Conservation (phyloP, 2,797 vertebrate genomes). For the Enteromius treurensis region DNA sequence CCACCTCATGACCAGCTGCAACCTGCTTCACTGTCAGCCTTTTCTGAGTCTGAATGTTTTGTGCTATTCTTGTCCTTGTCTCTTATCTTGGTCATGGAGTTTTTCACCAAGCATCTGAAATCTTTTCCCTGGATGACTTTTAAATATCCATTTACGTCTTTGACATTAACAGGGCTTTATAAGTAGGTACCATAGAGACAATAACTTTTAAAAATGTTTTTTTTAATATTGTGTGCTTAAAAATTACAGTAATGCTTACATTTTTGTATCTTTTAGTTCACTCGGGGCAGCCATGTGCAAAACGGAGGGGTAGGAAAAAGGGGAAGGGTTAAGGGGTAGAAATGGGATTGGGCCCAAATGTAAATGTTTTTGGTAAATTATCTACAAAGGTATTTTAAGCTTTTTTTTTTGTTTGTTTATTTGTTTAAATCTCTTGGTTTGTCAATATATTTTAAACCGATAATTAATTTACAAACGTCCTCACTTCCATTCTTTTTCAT, state of each 20-base stretch:
- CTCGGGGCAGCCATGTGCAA: too few relatives aligned
- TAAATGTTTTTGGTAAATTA: background rate
- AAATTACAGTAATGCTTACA: background rate
- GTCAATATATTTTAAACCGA: background rate
- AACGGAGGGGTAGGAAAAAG: too few relatives aligned
- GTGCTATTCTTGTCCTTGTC: conserved; percentile 52
- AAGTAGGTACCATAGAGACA: background rate
- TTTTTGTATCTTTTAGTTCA: too few relatives aligned
- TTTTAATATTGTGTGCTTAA: background rate
- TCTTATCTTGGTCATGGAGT: background rate
- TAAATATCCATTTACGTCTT: background rate
- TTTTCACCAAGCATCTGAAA: conserved; percentile 27
- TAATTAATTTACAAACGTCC: background rate
- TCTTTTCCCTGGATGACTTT: conserved; percentile 30
- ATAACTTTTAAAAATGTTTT: background rate
- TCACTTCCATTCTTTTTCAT: background rate
- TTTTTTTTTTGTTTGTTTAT: background rate
- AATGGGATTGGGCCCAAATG: too few relatives aligned
- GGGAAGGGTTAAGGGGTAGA: too few relatives aligned
- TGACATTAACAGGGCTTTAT: background rate
- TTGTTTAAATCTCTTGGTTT: background rate
- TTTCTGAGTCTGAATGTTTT: conserved; percentile 46
- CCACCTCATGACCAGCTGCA: conserved; percentile 48
- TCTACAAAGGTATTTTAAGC: background rate
- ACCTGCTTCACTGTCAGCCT: conserved; percentile 39